Evolutionary conservation across 2,113 vertebrate species (phyloP).

Genomic region (Protobothrops flavoviridis): DNA sequence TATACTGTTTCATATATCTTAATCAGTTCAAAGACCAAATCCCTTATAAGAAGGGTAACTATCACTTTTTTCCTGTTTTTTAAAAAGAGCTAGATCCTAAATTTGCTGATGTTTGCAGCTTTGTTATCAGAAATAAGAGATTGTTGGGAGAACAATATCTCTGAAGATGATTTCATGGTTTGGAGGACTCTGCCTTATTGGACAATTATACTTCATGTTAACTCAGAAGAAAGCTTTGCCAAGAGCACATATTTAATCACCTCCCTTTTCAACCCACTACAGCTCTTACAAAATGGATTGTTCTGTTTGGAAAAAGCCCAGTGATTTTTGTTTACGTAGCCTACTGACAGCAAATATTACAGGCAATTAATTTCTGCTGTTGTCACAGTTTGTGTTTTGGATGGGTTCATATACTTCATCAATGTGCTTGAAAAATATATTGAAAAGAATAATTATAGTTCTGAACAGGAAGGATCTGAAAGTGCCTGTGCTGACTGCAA

Average conservation of each 20-base stretch:
- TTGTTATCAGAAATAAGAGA: background rate
- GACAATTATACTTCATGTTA: background rate
- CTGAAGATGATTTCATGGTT: background rate
- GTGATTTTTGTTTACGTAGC: background rate
- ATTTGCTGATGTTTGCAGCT: background rate
- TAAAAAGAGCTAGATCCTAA: accelerated
- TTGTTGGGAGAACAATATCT: background rate
- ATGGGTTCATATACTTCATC: background rate
- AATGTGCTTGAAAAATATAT: background rate
- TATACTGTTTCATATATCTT: background rate
- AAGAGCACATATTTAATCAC: background rate
- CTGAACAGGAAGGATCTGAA: background rate
- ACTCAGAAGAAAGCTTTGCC: background rate
- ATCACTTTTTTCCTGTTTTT: background rate
- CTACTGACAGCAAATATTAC: background rate
- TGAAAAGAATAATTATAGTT: background rate
- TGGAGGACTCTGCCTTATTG: background rate
- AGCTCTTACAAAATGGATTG: background rate
- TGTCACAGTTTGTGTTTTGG: background rate
- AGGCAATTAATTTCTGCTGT: background rate
- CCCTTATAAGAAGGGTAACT: accelerated
- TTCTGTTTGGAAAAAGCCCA: background rate
- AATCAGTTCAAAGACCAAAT: background rate
- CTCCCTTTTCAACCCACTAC: background rate
- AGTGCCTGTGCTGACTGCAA: background rate